Percentiles rank a stretch among this genome's conserved stretches.
Conservation (phyloP, 2,888 invertebrate species). For the Odontocerum albicorne region DNA sequence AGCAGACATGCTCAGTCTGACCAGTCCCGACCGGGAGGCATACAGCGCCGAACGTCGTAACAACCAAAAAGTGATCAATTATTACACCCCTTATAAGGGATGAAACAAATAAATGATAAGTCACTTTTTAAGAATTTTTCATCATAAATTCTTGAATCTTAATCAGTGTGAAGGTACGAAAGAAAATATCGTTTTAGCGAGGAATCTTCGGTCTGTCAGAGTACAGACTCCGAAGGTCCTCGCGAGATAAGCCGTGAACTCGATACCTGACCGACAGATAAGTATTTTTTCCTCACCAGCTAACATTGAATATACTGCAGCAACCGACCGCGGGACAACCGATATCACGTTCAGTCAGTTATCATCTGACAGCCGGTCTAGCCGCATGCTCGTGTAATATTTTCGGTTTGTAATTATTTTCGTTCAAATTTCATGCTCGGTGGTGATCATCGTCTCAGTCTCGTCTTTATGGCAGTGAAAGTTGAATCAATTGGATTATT, state of each 20-base stretch:
- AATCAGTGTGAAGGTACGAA: background rate
- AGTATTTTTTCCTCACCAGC: slow-evolving; percentile 15
- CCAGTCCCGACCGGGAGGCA: background rate
- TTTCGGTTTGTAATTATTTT: background rate
- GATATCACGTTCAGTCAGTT: slow-evolving; percentile 47
- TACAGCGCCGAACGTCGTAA: slow-evolving; percentile 2
- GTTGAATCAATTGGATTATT: slow-evolving; percentile 6
- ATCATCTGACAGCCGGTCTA: slow-evolving; percentile 50
- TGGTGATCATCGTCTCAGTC: background rate
- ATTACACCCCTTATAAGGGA: background rate
- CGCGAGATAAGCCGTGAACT: slow-evolving; percentile 9
- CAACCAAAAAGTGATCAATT: slow-evolving; percentile 9
- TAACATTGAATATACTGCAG: slow-evolving; percentile 30
- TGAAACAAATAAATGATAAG: background rate
- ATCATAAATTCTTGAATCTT: background rate
- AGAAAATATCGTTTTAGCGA: background rate
- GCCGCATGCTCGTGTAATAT: slow-evolving; percentile 38
- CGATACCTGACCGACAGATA: slow-evolving; percentile 14
- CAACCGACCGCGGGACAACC: slow-evolving; percentile 18
- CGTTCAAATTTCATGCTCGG: slow-evolving; percentile 38
- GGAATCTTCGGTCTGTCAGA: background rate
- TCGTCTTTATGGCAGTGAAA: slow-evolving; percentile 11
- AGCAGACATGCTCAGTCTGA: slow-evolving; percentile 17
- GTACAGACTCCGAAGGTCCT: slow-evolving; percentile 8
- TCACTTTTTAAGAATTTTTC: background rate